phyloP scores from a whole-genome alignment of 2,797 vertebrate species.

The Atherinosoma microstoma region DNA sequence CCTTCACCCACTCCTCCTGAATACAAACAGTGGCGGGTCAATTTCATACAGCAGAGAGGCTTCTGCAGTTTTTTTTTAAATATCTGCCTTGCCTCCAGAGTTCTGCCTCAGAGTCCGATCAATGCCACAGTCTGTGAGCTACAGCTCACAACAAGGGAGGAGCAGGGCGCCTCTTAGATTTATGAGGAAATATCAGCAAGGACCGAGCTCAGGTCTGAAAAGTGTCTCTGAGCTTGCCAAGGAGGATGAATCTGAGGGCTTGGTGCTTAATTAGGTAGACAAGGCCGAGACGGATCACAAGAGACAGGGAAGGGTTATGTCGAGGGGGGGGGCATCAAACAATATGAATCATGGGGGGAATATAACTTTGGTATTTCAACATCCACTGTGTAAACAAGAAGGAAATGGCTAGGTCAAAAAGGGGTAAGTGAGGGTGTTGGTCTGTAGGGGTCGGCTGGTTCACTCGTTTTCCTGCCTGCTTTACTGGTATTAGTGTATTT shows the following conservation, averaged over 20 bases:
- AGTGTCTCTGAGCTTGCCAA: slow-evolving; percentile 52
- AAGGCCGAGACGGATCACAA: slow-evolving; percentile 42
- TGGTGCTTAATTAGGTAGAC: slow-evolving; percentile 67
- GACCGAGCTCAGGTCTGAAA: slow-evolving; percentile 58
- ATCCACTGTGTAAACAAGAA: slow-evolving; percentile 72
- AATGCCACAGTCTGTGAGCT: slow-evolving; percentile 78
- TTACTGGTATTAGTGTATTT: slow-evolving; percentile 41
- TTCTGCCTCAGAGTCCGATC: slow-evolving; percentile 72
- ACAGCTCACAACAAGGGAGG: slow-evolving; percentile 63
- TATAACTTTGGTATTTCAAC: slow-evolving; percentile 54
- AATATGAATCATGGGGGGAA: slow-evolving; percentile 50
- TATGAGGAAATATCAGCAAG: slow-evolving; percentile 65
- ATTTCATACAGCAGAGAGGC: slow-evolving; percentile 70
- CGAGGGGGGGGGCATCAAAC: slow-evolving; percentile 31
- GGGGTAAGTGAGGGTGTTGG: slow-evolving; percentile 16
- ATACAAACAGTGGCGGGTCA: slow-evolving; percentile 69
- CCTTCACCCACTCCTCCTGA: slow-evolving; percentile 59
- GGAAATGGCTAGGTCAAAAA: slow-evolving; percentile 62
- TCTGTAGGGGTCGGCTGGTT: not conserved
- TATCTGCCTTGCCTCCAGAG: slow-evolving; percentile 74
- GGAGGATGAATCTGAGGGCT: slow-evolving; percentile 39
- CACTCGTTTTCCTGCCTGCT: slow-evolving; percentile 14
- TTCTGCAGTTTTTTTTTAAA: slow-evolving; percentile 75
- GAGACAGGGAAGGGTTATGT: slow-evolving; percentile 56
- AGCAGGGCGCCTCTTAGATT: slow-evolving; percentile 64